A percentile compares a stretch with the other conserved stretches of the same genome.
These are phyloP conservation scores for Venturia canescens DNA, from an alignment of 1,140 invertebrate species.

Conservation along the genomic window DNA sequence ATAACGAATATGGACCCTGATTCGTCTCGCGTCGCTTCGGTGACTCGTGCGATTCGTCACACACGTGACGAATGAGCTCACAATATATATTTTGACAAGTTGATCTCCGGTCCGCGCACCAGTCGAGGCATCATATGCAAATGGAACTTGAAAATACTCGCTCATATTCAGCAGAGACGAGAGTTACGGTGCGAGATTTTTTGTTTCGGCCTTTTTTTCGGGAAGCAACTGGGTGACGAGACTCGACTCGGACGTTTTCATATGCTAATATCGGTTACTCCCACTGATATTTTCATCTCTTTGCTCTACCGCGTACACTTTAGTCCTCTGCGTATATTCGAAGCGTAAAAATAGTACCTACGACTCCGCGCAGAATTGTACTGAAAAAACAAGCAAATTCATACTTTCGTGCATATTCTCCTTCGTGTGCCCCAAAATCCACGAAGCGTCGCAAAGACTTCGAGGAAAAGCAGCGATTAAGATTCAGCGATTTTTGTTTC, in stretches of 20 bases:
- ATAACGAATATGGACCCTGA: neutral
- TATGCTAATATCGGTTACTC: constrained; percentile 26
- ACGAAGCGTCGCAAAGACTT: too few relatives aligned
- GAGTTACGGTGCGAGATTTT: neutral
- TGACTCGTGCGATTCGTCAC: neutral
- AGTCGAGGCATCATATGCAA: constrained; percentile 17
- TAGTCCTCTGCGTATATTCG: neutral
- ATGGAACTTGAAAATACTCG: constrained; percentile 6
- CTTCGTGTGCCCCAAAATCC: too few relatives aligned
- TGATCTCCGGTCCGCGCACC: constrained; percentile 16
- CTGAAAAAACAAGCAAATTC: neutral
- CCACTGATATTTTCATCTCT: constrained; percentile 18
- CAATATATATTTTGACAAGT: constrained; percentile 34
- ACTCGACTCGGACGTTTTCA: constrained; percentile 24
- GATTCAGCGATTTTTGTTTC: neutral
- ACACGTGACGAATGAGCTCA: constrained; percentile 12
- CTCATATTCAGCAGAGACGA: neutral
- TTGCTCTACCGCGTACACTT: neutral
- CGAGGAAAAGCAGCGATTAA: too few relatives aligned
- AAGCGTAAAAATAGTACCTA: constrained; percentile 4
- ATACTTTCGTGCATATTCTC: too few relatives aligned
- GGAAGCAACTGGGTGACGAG: constrained; percentile 4
- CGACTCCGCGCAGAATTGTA: neutral
- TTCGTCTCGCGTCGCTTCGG: neutral
- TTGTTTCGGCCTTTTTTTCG: neutral